Conservation (phyloP, 2,797 vertebrate species). For the Microtus californicus region DNA sequence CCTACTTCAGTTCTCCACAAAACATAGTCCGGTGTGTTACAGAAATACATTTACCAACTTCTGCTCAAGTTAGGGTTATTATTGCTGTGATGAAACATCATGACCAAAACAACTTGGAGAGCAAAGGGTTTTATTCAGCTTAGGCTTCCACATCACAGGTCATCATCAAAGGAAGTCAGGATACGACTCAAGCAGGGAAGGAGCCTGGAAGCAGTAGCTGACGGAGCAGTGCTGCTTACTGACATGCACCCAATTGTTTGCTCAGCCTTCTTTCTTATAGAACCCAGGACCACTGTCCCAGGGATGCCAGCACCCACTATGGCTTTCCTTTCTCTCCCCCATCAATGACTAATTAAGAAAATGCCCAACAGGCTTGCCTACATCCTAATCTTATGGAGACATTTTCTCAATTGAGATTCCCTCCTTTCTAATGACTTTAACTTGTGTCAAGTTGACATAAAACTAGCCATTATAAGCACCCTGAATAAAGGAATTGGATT, state of each 20-base stretch:
- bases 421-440: neutral
- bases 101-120: neutral
- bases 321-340: neutral
- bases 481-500: constrained; percentile 8
- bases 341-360: neutral
- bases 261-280: neutral
- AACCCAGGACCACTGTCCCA: no score
- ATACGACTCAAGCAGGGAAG: neutral
- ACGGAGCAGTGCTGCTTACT: neutral
- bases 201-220: neutral
- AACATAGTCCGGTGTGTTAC: neutral
- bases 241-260: no score
- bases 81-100: neutral
- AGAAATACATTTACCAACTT: neutral
- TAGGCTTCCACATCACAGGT: neutral
- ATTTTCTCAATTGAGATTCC: neutral
- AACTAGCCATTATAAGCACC: neutral
- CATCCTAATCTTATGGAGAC: neutral
- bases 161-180: neutral
- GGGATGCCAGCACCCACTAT: neutral
- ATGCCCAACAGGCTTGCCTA: neutral
- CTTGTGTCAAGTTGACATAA: neutral
- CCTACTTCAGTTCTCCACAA: neutral
- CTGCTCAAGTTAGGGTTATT: neutral
- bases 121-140: neutral